Evolutionary conservation across 1,140 invertebrate species (phyloP), one percentile per base, ranked within the genome.

Genomic region (Drosophila melanica): DNA sequence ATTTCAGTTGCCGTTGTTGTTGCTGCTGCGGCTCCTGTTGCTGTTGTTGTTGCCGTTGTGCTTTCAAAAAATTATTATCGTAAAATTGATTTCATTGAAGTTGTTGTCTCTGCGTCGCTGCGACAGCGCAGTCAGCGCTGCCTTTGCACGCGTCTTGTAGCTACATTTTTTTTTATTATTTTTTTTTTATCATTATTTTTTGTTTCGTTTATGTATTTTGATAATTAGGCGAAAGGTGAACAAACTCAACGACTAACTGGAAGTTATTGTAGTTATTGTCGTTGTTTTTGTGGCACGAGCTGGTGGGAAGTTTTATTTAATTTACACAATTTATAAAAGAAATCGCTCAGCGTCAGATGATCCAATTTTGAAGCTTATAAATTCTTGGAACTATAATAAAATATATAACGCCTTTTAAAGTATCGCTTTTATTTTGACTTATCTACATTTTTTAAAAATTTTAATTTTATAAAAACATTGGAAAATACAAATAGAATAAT

Each of bases 51-150:
- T 77, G 60, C 66, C 51, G 57, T 42, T 66, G 50, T 67, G 68
- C 79, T 76, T 75, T 82, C 80, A 81, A 79, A 87, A 79, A 89
- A 77, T 84, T 77, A 90, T 89, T 89, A 89, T 89, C 84, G 84
- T 89, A 85, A 89, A 89, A 89, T 89, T 89, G 85, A 85, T 90
- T 89, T 89, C 84, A 89, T 89, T 89, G 84, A 89, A 89, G 84
- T 78, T 67, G 80, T 77, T 62, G 79, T 50, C 58, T 39, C 55
- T 60, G 55, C 51, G 23, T 70, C 47, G 53, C 41, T 44, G 60
- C 54, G 42, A 39, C 44, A 62, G 44, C 71, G 58, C 78, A 48
- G 75, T 65, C 79, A 62, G 35, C 67, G 63, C 41, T 48, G 84
- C 76, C 75, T 76, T 70, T 74, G 82, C 82, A 77, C 72, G 76